phyloP scores from a whole-genome alignment of 2,888 invertebrate genomes.

The Autographa pulchrina region DNA sequence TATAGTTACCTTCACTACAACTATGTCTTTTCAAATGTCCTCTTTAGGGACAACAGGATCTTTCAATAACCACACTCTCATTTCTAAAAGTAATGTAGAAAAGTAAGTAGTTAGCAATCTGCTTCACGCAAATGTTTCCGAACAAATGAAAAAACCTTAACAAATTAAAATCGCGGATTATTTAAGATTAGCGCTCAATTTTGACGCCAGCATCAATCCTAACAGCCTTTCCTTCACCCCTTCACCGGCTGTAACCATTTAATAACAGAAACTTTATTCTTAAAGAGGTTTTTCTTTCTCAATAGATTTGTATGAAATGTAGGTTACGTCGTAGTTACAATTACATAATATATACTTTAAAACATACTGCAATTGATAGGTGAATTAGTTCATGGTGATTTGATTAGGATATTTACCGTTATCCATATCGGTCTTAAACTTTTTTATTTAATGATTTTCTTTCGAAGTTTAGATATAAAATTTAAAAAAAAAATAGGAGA shows the following conservation, averaged over 20 bases:
- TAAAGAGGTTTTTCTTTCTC: constrained; percentile 22
- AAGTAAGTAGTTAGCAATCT: background rate
- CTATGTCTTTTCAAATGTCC: no score
- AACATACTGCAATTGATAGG: no score
- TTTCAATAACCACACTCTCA: no score
- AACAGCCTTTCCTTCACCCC: constrained; percentile 41
- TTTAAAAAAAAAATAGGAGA: no score
- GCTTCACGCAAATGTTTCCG: constrained; percentile 24
- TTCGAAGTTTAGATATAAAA: no score
- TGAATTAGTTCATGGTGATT: no score
- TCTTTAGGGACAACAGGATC: no score
- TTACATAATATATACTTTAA: no score
- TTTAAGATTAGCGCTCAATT: constrained; percentile 59
- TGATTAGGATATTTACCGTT: no score
- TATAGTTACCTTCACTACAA: no score
- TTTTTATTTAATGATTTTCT: no score
- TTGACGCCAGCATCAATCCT: constrained; percentile 54
- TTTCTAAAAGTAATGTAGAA: background rate
- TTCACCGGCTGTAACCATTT: constrained; percentile 35
- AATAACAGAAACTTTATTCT: constrained; percentile 39
- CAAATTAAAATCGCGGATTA: constrained; percentile 56
- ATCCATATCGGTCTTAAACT: no score
- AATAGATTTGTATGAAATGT: background rate
- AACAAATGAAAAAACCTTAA: constrained; percentile 44
- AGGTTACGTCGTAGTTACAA: background rate